Conservation (phyloP, 2,113 vertebrate genomes). For the Oryctolagus cuniculus region mOryCun1.1 NC_091436.1:165516501-165517000, state of each 20-base stretch:
- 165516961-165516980: not conserved
- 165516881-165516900: not conserved
- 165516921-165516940: not conserved
- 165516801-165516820: not conserved
- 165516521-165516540: not conserved
- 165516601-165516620: not conserved
- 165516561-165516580: not conserved
- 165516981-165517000: not conserved
- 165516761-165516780: not conserved
- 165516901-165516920: not conserved
- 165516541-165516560: not conserved
- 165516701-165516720: not conserved
- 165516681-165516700: not conserved
- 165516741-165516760: not conserved
- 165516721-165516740: not conserved
- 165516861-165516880: not conserved
- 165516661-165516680: not conserved
- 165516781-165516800: not conserved
- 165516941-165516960: not conserved
- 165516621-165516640: not conserved
- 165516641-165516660: not conserved
- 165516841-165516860: not conserved
- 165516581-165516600: not conserved
- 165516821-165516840: not conserved
- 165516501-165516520: not conserved